These are phyloP conservation scores for Drosophila barbarae DNA, from an alignment of 2,888 invertebrate species.

Conservation along the genomic window DNA sequence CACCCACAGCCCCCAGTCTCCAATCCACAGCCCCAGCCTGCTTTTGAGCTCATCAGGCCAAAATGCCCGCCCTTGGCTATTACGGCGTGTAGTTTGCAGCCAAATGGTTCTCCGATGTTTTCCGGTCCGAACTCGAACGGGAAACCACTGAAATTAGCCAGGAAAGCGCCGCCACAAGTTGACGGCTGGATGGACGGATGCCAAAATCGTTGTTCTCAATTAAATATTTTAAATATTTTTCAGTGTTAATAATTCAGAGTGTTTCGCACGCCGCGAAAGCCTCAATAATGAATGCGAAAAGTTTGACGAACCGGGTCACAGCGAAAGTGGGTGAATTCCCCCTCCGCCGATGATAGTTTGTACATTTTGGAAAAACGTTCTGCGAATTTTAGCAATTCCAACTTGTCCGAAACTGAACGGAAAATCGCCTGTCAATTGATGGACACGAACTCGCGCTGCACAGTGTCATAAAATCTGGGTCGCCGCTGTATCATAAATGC, in stretches of 20 bases:
- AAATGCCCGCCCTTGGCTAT: slow-evolving; percentile 14
- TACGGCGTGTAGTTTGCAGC: slow-evolving; percentile 53
- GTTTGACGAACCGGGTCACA: slow-evolving; percentile 25
- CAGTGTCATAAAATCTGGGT: slow-evolving; percentile 13
- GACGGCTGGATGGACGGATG: slow-evolving; percentile 10
- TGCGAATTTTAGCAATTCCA: slow-evolving; percentile 38
- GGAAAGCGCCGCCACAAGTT: background rate
- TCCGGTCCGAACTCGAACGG: slow-evolving; percentile 23
- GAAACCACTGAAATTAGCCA: slow-evolving; percentile 23
- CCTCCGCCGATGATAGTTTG: slow-evolving; percentile 4
- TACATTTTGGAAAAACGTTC: slow-evolving; percentile 28
- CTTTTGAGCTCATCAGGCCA: slow-evolving; percentile 16
- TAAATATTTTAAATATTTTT: slow-evolving; percentile 58
- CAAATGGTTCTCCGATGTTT: slow-evolving; percentile 52
- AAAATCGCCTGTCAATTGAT: slow-evolving; percentile 42
- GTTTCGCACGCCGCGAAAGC: slow-evolving; percentile 49
- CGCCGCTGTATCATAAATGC: background rate
- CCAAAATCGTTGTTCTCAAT: slow-evolving; percentile 45
- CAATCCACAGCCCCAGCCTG: slow-evolving; percentile 9
- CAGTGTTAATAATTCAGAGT: slow-evolving; percentile 57
- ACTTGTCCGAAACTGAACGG: slow-evolving; percentile 39
- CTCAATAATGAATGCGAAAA: slow-evolving; percentile 59
- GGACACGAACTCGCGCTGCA: slow-evolving; percentile 10
- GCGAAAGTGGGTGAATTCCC: slow-evolving; percentile 20
- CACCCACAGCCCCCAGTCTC: background rate